Base-by-base conservation (phyloP, 2,888 invertebrate genomes). In the Ennomos erosarius region DNA sequence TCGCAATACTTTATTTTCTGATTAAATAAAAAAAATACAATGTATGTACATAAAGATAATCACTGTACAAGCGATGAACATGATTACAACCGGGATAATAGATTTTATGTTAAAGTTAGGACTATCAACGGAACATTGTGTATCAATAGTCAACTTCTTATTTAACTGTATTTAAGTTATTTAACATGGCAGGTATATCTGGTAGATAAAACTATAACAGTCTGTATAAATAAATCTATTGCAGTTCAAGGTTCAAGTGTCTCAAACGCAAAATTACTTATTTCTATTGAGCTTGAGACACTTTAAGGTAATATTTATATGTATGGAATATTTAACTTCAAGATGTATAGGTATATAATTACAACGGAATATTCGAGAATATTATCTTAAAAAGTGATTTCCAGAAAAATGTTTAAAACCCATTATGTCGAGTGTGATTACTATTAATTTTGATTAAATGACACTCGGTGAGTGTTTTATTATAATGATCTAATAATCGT, bases 1-100 rank as follows among this genome's bases (percentile, higher is more conserved):
- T 85, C 72, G 80, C 80, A 89, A 85, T 88, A 88, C 81, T 90
- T 89, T 87, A 88, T 89, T 90, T 84, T 82, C 71, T 67, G 87
- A 89, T 88, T 88, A 89, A 87, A 90, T 88, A 87, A 89, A 82
- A 90, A 26, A 90, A 87, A 89, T 85, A 89, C 87, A 88, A 38
- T 81, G 81, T 81, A 88, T 84, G 81, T 86, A 90, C 87, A 88
- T 80, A 85, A 78, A 76, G 73, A 26, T 26, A 70, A 74, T 73
- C 78, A 57, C 54, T 80, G 83, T 81, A 76, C 79, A 78, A 84
- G 82, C 77, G 70, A 79, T 81, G 84, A 76, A 82, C 80, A 82
- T 70, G 69, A 68, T 71, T 70, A 72, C 66, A 74, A 71, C 59
- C 59, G 59, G 67, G 44, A 49, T 51, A 37, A 58, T 59, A 67